phyloP scores from a whole-genome alignment of 1,140 invertebrate species.

The Trichonephila clavata region DNA sequence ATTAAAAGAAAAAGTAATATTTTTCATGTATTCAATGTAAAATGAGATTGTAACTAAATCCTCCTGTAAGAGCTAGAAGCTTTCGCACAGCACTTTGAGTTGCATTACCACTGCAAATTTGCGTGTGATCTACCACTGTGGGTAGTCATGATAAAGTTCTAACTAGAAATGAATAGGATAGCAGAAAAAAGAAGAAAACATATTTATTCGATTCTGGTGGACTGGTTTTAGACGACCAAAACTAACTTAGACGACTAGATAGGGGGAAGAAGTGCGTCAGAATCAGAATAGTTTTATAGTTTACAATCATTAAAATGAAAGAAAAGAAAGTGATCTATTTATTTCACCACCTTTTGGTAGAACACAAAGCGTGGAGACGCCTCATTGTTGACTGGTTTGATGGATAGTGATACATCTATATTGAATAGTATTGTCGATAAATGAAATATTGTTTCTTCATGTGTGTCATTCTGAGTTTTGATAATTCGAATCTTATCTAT shows the following conservation, averaged over 20 bases:
- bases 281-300: background rate
- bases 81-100: constrained; percentile 25
- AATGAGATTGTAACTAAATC: constrained; percentile 1
- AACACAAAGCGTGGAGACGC: background rate
- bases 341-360: background rate
- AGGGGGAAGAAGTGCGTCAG: background rate
- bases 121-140: constrained; percentile 26
- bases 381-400: background rate
- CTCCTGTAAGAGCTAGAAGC: background rate
- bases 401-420: background rate
- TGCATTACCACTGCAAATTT: constrained; percentile 55
- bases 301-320: background rate
- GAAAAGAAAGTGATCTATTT: background rate
- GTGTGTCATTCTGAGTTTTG: background rate
- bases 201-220: background rate
- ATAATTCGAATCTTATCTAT: background rate
- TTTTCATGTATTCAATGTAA: background rate
- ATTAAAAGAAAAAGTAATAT: constrained; percentile 32
- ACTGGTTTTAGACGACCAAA: background rate
- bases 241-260: background rate
- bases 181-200: background rate
- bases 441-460: background rate
- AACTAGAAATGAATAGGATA: background rate
- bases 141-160: constrained; percentile 25
- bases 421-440: background rate